These are phyloP conservation scores for Cariama cristata DNA, from an alignment of 2,113 vertebrate species.

Conservation along the genomic window DNA sequence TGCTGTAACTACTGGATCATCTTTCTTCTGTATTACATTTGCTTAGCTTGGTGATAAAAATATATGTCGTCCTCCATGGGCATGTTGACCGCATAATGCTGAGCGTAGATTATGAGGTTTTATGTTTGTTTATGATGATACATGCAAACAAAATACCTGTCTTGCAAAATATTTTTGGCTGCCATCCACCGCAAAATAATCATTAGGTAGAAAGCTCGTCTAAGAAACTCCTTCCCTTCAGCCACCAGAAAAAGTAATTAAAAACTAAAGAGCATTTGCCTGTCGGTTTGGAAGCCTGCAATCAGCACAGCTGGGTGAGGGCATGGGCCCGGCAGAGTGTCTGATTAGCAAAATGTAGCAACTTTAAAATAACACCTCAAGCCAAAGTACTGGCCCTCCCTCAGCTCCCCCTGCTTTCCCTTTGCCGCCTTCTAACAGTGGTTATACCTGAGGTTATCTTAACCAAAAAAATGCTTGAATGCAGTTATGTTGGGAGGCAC, in stretches of 20 bases:
- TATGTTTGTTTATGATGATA: slow-evolving; percentile 43
- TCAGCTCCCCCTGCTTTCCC: background rate
- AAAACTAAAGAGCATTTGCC: background rate
- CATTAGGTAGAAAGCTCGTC: background rate
- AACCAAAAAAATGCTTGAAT: slow-evolving; percentile 12
- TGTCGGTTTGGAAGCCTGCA: background rate
- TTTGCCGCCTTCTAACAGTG: background rate
- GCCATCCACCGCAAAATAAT: slow-evolving; percentile 24
- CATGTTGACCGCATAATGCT: background rate
- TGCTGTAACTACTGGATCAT: slow-evolving; percentile 53
- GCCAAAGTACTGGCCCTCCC: background rate
- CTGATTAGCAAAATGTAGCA: background rate
- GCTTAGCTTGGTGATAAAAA: slow-evolving; percentile 34
- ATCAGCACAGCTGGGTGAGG: background rate
- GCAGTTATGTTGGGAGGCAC: slow-evolving; percentile 13
- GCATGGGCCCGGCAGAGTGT: background rate
- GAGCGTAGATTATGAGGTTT: slow-evolving; percentile 26
- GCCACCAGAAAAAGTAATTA: slow-evolving; percentile 18
- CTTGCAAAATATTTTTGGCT: slow-evolving; percentile 59
- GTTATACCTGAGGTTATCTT: slow-evolving; percentile 16
- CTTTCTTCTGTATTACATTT: slow-evolving; percentile 49
- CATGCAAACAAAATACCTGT: slow-evolving; percentile 55
- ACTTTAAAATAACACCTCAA: background rate
- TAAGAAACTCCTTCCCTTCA: slow-evolving; percentile 27
- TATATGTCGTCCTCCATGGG: slow-evolving; percentile 20